These are phyloP conservation scores for Atractosteus spatula DNA, from an alignment of 2,113 vertebrate genomes.

Conservation along the genomic window DNA sequence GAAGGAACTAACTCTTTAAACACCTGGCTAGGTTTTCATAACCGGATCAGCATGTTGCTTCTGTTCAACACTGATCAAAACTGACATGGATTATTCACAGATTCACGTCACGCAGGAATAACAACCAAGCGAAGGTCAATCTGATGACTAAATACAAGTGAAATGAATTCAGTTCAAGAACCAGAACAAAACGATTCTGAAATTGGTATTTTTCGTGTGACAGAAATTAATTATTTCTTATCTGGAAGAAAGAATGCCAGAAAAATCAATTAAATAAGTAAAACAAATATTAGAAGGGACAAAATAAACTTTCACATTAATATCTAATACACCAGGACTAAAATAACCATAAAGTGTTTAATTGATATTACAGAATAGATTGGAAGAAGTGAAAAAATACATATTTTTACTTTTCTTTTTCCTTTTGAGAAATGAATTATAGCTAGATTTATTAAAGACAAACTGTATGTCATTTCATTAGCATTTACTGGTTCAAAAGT, in stretches of 20 bases:
- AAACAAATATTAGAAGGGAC: too few species aligned
- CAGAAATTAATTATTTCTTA: not conserved
- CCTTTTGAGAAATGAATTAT: too few species aligned
- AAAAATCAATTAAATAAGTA: too few species aligned
- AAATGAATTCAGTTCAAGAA: not conserved
- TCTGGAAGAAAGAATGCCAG: not conserved
- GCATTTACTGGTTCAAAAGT: too few species aligned
- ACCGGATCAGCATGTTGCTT: not conserved
- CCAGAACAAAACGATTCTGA: not conserved
- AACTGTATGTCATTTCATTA: too few species aligned
- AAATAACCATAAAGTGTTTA: too few species aligned
- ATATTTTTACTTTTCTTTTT: too few species aligned
- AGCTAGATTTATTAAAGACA: too few species aligned
- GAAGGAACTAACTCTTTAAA: not conserved
- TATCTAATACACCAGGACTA: too few species aligned
- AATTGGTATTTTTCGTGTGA: not conserved
- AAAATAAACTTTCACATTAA: too few species aligned
- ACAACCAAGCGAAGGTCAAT: slow-evolving; percentile 5
- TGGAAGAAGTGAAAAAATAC: too few species aligned
- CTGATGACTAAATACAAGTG: not conserved
- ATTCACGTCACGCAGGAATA: not conserved
- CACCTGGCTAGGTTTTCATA: not conserved
- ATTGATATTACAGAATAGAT: too few species aligned
- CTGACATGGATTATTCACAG: slow-evolving; percentile 9
- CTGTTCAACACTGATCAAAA: slow-evolving; percentile 6